These are phyloP conservation scores for Dicroscelio sp. DNA, from an alignment of 2,888 invertebrate species.

Conservation along the genomic window DNA sequence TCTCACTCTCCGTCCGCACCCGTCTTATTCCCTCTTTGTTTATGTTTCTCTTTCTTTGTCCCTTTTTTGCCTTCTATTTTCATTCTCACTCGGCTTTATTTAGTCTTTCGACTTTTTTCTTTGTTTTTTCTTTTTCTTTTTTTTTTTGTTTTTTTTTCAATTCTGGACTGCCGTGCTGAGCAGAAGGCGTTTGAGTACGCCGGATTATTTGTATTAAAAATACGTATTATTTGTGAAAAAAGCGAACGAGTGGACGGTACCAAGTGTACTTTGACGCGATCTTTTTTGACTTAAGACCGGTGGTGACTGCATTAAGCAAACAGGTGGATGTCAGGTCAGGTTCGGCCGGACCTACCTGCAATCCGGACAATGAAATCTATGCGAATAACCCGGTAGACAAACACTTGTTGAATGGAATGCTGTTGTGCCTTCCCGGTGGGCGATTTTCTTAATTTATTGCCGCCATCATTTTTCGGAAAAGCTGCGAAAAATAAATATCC, in stretches of 20 bases:
- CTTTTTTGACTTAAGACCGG: constrained; percentile 27
- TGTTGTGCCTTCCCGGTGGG: constrained; percentile 2
- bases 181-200: constrained; percentile 12
- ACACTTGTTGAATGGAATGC: constrained; percentile 63
- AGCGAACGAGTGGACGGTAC: background rate
- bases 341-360: constrained; percentile 46
- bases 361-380: constrained; percentile 51
- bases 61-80: constrained; percentile 47
- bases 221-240: constrained; percentile 41
- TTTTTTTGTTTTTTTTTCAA: constrained; percentile 12
- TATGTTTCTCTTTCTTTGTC: constrained; percentile 47
- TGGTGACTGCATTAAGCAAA: constrained; percentile 47
- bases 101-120: background rate
- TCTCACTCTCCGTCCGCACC: background rate
- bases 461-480: constrained; percentile 6
- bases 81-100: constrained; percentile 62
- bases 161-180: constrained; percentile 21
- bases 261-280: constrained; percentile 41
- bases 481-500: constrained; percentile 5
- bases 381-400: constrained; percentile 46
- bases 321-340: constrained; percentile 70
- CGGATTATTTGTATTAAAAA: constrained; percentile 56
- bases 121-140: background rate
- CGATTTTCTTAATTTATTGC: constrained; percentile 38
- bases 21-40: constrained; percentile 1